phyloP scores from a whole-genome alignment of 2,888 invertebrate genomes.

The Trichopoda pennipes region DNA sequence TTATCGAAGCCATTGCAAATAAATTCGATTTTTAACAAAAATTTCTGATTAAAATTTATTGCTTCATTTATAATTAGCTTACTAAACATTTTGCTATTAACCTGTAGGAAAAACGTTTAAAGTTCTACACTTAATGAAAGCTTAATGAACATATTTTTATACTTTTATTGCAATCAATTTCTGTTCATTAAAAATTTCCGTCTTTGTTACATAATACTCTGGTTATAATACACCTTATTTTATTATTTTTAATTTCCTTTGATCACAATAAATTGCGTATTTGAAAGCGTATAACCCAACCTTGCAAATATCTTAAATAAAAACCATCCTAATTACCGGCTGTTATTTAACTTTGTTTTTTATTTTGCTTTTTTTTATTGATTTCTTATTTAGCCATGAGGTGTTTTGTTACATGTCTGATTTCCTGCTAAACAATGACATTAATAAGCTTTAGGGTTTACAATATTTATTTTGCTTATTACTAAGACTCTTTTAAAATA shows the following conservation, averaged over 20 bases:
- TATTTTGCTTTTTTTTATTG: conserved; percentile 8
- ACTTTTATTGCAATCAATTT: conserved; percentile 32
- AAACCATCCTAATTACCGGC: conserved; percentile 55
- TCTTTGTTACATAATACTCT: conserved; percentile 50
- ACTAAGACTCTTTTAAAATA: neutral
- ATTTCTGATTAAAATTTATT: no score
- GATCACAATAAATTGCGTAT: neutral
- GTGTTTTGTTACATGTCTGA: conserved; percentile 59
- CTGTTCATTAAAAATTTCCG: conserved; percentile 47
- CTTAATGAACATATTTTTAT: conserved; percentile 14
- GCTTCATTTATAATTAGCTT: neutral
- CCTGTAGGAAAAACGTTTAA: neutral
- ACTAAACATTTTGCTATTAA: neutral
- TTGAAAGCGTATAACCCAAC: conserved; percentile 28
- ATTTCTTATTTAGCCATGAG: conserved; percentile 59
- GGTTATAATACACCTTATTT: conserved; percentile 11
- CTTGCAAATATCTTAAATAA: conserved; percentile 8
- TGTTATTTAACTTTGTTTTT: conserved; percentile 7
- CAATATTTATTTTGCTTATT: neutral
- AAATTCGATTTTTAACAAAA: no score
- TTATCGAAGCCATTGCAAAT: no score
- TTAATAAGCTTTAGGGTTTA: conserved; percentile 65
- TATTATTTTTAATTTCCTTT: neutral
- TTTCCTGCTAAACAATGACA: conserved; percentile 68
- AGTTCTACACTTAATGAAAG: neutral